A percentile compares a stretch with the other conserved stretches of the same genome.
Conservation (phyloP, 2,888 invertebrate genomes). For the Orchestes rusci region DNA sequence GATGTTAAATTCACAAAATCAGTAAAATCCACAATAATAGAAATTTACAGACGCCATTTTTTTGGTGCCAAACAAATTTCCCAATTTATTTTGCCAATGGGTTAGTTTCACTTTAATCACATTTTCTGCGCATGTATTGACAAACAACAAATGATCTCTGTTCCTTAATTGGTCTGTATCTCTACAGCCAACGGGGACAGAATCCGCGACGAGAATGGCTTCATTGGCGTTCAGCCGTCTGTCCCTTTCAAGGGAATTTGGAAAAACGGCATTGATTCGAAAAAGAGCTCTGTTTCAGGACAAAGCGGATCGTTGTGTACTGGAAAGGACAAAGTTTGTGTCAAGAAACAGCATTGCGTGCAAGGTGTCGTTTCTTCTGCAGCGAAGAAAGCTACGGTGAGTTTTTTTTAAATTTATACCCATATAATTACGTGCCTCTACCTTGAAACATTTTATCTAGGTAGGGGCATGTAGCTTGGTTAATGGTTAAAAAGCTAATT, state of each 20-base stretch:
- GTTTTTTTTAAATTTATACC: slow-evolving; percentile 31
- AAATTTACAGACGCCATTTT: too few species aligned
- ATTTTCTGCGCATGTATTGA: too few species aligned
- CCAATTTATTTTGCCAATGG: too few species aligned
- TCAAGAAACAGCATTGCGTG: slow-evolving; percentile 52
- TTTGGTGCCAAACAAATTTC: too few species aligned
- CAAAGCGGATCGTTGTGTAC: slow-evolving; percentile 42
- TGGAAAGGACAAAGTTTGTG: slow-evolving; percentile 55
- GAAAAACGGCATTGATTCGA: slow-evolving; percentile 26
- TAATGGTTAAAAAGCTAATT: too few species aligned
- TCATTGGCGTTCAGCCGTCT: slow-evolving; percentile 41
- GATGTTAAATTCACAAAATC: too few species aligned
- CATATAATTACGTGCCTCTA: not conserved
- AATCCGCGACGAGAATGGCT: slow-evolving; percentile 36
- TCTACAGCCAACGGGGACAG: slow-evolving; percentile 35
- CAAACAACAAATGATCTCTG: too few species aligned
- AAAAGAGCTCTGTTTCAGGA: slow-evolving; percentile 23
- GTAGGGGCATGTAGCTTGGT: not conserved
- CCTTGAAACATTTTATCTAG: not conserved
- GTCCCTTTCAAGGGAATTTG: slow-evolving; percentile 30
- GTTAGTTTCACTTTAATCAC: too few species aligned
- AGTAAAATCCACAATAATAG: too few species aligned
- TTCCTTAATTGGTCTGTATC: slow-evolving; percentile 23
- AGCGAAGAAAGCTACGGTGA: slow-evolving; percentile 44
- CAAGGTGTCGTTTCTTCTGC: slow-evolving; percentile 51